Evolutionary conservation across 2,113 vertebrate genomes (phyloP), one percentile per base, ranked within the genome.

Genomic region (Macrotus californicus): DNA sequence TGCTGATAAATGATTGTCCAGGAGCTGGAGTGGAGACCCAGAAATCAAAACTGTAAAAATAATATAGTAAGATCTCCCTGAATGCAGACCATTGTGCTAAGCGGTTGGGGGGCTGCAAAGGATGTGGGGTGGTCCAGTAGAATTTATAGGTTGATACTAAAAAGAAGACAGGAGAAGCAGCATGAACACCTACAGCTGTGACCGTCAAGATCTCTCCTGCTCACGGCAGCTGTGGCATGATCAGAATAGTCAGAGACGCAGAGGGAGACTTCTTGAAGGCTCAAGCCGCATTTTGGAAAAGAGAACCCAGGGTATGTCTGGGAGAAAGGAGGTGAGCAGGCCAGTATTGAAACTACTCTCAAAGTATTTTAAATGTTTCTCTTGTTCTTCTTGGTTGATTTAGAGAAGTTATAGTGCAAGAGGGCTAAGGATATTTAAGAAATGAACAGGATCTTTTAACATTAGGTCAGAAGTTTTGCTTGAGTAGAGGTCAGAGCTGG

Each of bases 1-100:
- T 96, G 77, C 54, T 86, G 82, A 77, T 88, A 94, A 94, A 79
- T 89, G 91, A 92, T 87, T 94, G 88, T 41, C 81, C 48, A 61
- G 31, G 56, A 84, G 69, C 54, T n/a, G 10, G 50, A 34, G 64
- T 41, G 31, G 29, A 64, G 70, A 91, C 61, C 29, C 81, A 94
- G 59, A 91, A 88, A 77, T 48, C 26, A 67, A 67, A 84, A 82
- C 14, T 50, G 41, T 15, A 67, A 66, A 76, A 87, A 73, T 70
- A n/a, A 52, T 34, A 10, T 14, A 82, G 43, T 75, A 95, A 1
- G 0, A 66, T 77, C 19, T 24, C 12, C 69, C 43, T 77, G 39
- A 36, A 43, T 36, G 48, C 59, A 76, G 64, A 52, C 5, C 10
- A 29, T 56, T 80, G 22, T 46, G 43, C 52, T 43, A 59, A 67